Evolutionary conservation across 2,797 vertebrate species (phyloP).

Genomic region (Agapornis canus): DNA sequence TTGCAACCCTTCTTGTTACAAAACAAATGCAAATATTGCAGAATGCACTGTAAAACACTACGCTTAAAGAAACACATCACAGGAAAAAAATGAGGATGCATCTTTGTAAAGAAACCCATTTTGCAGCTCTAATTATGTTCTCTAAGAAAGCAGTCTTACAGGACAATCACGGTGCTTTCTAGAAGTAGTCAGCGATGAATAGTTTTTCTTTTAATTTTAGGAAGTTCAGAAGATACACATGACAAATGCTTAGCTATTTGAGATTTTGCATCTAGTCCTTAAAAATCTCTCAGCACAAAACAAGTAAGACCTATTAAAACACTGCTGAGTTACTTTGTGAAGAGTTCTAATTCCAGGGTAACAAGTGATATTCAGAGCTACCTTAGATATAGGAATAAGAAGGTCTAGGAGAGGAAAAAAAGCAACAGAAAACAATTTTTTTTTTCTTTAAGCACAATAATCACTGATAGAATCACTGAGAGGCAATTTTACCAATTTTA

Average conservation of each 20-base stretch:
- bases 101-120: neutral
- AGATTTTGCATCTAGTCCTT: neutral
- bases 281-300: neutral
- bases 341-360: neutral
- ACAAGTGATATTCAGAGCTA: neutral
- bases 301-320: neutral
- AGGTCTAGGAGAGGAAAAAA: neutral
- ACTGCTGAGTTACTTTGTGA: neutral
- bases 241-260: neutral
- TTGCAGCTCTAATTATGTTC: neutral
- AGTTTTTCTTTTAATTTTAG: neutral
- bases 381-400: neutral
- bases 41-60: neutral
- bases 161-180: neutral
- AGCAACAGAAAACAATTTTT: neutral
- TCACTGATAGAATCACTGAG: neutral
- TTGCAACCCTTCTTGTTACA: neutral
- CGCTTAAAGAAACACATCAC: neutral
- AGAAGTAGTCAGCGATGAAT: neutral
- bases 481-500: conserved; percentile 15
- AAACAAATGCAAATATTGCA: neutral
- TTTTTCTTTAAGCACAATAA: neutral
- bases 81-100: neutral
- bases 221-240: neutral
- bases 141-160: neutral